Conservation (phyloP, 2,797 vertebrate genomes). For the Gymnothorax javanicus region DNA sequence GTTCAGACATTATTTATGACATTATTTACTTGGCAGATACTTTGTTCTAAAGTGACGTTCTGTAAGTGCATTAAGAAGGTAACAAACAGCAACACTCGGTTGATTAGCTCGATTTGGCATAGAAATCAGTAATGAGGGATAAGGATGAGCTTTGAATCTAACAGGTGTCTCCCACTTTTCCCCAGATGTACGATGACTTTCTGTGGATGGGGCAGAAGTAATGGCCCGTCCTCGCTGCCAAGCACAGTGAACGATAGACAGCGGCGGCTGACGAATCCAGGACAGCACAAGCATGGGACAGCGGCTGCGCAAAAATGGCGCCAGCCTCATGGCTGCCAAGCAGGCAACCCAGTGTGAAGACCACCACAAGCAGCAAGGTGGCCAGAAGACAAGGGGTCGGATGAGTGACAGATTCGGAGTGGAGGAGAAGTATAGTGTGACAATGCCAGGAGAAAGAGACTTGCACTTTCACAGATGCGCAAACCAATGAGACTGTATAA, state of each 20-base stretch:
- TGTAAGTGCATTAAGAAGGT: too few relatives aligned
- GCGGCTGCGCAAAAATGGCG: background rate
- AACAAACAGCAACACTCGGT: too few relatives aligned
- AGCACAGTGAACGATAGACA: constrained; percentile 39
- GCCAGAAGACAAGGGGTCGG: background rate
- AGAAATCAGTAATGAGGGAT: too few relatives aligned
- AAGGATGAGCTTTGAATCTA: background rate
- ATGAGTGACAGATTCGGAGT: background rate
- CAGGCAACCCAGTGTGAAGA: background rate
- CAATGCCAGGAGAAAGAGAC: constrained; percentile 1
- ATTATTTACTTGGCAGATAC: too few relatives aligned
- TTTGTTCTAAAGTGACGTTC: too few relatives aligned
- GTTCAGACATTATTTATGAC: background rate
- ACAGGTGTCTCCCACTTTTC: constrained; percentile 11
- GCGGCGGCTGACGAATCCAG: constrained; percentile 58
- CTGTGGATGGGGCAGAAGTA: constrained; percentile 70
- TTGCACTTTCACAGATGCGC: background rate
- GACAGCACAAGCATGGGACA: background rate
- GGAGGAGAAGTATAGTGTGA: background rate
- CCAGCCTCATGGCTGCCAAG: background rate
- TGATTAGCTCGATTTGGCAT: too few relatives aligned
- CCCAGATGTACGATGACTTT: constrained; percentile 76
- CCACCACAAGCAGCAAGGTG: background rate
- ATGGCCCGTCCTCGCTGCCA: background rate
- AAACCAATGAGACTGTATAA: constrained; percentile 47